Percentiles rank a stretch among this genome's conserved stretches.
These are phyloP conservation scores for Notolepis coatsorum DNA, from an alignment of 2,797 vertebrate species.

Conservation along the genomic window DNA sequence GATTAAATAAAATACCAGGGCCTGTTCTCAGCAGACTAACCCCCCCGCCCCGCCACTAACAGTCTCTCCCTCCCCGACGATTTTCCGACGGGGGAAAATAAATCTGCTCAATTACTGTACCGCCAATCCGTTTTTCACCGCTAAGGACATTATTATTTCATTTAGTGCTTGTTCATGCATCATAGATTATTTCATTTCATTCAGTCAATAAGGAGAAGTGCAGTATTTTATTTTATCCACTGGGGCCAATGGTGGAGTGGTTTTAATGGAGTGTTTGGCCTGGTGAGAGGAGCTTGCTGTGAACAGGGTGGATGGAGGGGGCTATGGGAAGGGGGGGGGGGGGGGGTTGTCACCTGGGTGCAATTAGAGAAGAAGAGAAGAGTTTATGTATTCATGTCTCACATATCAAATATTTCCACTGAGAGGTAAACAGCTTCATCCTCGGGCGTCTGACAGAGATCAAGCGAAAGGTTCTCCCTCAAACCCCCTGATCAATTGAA, in stretches of 20 bases:
- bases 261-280: conserved; percentile 80
- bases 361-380: conserved; percentile 44
- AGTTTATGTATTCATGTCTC: conserved; percentile 60
- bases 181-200: conserved; percentile 96
- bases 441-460: conserved; percentile 89
- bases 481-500: conserved; percentile 92
- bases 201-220: conserved; percentile 94
- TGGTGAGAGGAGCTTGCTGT: conserved; percentile 60
- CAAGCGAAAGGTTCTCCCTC: conserved; percentile 83
- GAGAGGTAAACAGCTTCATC: conserved; percentile 64
- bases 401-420: conserved; percentile 62
- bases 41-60: conserved; percentile 21
- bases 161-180: conserved; percentile 97
- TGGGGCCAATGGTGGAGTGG: conserved; percentile 79
- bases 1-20: conserved; percentile 97
- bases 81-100: conserved; percentile 89
- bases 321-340: conserved; percentile 52
- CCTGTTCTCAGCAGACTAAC: conserved; percentile 88
- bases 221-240: conserved; percentile 89
- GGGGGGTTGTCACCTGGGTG: conserved; percentile 56
- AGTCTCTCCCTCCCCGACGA: conserved; percentile 58
- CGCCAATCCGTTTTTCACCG: conserved; percentile 93
- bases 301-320: conserved; percentile 24
- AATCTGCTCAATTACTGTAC: conserved; percentile 97
- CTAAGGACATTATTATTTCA: conserved; percentile 99